Conservation (phyloP, 2,888 invertebrate genomes). For the Hedya salicella region DNA sequence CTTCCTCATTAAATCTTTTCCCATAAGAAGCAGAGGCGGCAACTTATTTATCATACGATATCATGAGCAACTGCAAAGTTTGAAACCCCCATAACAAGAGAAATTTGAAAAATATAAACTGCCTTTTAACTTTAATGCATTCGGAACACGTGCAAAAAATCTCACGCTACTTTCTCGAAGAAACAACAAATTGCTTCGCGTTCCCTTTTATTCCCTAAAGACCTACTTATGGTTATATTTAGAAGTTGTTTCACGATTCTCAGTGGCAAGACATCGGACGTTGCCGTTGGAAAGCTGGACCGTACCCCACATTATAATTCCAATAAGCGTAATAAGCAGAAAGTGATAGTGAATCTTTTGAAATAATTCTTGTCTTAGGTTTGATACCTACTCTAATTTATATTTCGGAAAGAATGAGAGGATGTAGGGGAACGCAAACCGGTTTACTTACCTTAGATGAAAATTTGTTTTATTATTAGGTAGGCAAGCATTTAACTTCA, state of each 20-base stretch:
- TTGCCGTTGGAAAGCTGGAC: not conserved
- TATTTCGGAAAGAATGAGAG: too few relatives aligned
- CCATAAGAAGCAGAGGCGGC: too few relatives aligned
- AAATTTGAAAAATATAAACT: conserved; percentile 10
- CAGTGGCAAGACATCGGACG: not conserved
- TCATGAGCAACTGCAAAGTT: not conserved
- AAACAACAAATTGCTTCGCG: conserved; percentile 25
- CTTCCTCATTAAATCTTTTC: too few relatives aligned
- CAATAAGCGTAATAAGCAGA: not conserved
- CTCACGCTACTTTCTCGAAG: conserved; percentile 29
- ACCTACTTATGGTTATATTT: conserved; percentile 3
- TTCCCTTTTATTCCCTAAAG: conserved; percentile 9
- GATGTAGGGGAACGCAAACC: too few relatives aligned
- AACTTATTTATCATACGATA: too few relatives aligned
- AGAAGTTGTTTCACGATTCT: conserved; percentile 49
- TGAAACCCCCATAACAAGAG: not conserved
- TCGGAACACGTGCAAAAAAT: conserved; percentile 34
- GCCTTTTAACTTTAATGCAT: conserved; percentile 24
- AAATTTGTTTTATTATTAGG: too few relatives aligned
- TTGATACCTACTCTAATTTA: not conserved
- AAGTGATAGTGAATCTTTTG: not conserved
- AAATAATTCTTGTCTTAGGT: not conserved
- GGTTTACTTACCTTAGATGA: too few relatives aligned
- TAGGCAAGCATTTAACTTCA: too few relatives aligned
- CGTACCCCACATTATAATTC: not conserved